These are phyloP conservation scores for Falco cherrug DNA, from an alignment of 2,797 vertebrate species.

Conservation along the genomic window DNA sequence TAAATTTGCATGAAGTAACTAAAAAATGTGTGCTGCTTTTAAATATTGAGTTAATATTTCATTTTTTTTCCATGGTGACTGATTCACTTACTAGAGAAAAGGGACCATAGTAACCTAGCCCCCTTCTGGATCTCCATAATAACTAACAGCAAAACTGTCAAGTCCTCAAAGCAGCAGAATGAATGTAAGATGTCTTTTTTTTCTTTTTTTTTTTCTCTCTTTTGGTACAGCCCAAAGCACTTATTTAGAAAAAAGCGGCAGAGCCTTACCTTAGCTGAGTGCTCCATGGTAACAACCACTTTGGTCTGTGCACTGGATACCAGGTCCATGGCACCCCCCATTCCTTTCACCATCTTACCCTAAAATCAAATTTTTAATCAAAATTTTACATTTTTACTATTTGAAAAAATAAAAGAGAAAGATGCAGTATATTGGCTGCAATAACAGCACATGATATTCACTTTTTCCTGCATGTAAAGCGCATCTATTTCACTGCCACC, in stretches of 20 bases:
- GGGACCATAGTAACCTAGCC: not conserved
- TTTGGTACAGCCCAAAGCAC: not conserved
- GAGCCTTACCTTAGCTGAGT: slow-evolving; percentile 91
- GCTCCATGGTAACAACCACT: slow-evolving; percentile 98
- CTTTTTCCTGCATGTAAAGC: not conserved
- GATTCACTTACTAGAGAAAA: not conserved
- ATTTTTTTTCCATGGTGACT: not conserved
- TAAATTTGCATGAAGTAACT: not conserved
- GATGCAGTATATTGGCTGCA: not conserved
- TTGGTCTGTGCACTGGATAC: slow-evolving; percentile 94
- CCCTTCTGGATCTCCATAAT: not conserved
- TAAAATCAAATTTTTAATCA: slow-evolving; percentile 61
- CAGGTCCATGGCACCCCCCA: slow-evolving; percentile 98
- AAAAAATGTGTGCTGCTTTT: not conserved
- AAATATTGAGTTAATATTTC: not conserved
- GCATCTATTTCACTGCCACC: not conserved
- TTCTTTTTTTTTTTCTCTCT: not conserved
- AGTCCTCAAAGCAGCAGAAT: not conserved
- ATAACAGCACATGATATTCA: not conserved
- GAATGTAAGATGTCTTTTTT: not conserved
- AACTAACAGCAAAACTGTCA: not conserved
- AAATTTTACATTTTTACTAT: not conserved
- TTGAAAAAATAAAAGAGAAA: not conserved
- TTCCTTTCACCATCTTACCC: slow-evolving; percentile 99
- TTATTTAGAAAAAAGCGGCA: not conserved